Base-by-base conservation (phyloP, 2,888 invertebrate genomes). In the Magallana nippona region DNA sequence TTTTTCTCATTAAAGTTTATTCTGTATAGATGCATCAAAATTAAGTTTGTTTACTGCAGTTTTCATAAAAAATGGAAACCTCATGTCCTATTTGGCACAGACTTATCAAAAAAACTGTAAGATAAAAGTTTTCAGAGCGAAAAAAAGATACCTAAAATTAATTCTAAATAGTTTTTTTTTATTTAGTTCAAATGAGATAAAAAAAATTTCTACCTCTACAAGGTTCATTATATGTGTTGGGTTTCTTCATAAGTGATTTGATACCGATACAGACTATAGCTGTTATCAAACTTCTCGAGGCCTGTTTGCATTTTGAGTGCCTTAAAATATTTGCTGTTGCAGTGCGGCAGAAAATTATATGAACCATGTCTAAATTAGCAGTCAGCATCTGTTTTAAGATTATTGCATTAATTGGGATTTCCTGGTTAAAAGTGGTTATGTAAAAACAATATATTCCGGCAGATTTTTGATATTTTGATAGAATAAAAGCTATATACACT, bases 331-430 rank as follows among this genome's bases (percentile, higher is more conserved):
- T 71, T 27, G 44, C 44, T 13, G 27, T 15, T 71, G 71, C 71
- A 27, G 71, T 71, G 13, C 71, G 32, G 27, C 71, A 71, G 71
- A 27, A 22, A 27, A 71, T 15, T 44, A 71, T 71, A 71, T 71
- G 71, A 71, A 71, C 13, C 32, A 1, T 27, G 32, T 19, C 32
- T 71, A 71, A 63, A 71, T 71, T 32, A 71, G 71, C 27, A 71
- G n/a, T 71, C 71, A 71, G 27, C 71, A 71, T 71, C 71, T 71
- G 71, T 32, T 22, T 71, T 22, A 27, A 71, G 27, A 71, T 71
- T 71, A 71, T 71, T 15, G 32, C 71, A 71, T 71, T 71, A 71
- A 71, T 71, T 71, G 27, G 71, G 32, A 71, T 27, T 71, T 71
- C 71, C 71, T 71, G 71, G 5, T 71, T 15, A 71, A 71, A 71